A percentile compares a stretch with the other conserved stretches of the same genome.
Evolutionary conservation across 1,140 invertebrate species (phyloP).

Genomic region (Musca domestica): DNA sequence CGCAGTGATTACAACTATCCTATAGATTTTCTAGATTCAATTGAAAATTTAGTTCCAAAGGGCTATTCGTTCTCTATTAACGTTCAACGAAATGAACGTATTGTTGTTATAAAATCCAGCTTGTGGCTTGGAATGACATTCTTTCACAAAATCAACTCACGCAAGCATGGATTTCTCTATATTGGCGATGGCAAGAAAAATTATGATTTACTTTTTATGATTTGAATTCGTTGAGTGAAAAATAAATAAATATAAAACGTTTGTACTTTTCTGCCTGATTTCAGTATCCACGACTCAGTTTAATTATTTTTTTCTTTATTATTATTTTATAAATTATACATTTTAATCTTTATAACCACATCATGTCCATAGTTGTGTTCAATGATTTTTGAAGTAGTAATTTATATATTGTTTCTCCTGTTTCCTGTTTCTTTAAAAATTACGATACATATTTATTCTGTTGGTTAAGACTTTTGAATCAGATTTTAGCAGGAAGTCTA

Average conservation of each 20-base stretch:
- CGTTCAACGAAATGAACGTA: conserved; percentile 58
- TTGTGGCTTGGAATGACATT: conserved; percentile 75
- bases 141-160: conserved; percentile 67
- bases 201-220: conserved; percentile 71
- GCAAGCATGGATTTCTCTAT: conserved; percentile 69
- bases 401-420: too few relatives aligned
- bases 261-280: neutral
- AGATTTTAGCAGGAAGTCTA: too few relatives aligned
- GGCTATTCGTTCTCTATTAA: conserved; percentile 52
- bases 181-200: conserved; percentile 71
- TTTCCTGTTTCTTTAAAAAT: too few relatives aligned
- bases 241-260: conserved; percentile 9
- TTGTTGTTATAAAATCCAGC: conserved; percentile 64
- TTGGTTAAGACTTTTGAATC: too few relatives aligned
- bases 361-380: too few relatives aligned
- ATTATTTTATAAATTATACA: too few relatives aligned
- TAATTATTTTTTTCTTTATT: too few relatives aligned
- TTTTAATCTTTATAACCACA: too few relatives aligned
- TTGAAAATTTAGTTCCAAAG: conserved; percentile 56
- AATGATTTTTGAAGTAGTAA: too few relatives aligned
- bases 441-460: too few relatives aligned
- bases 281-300: too few relatives aligned
- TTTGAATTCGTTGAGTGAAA: too few relatives aligned
- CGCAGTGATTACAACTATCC: conserved; percentile 74
- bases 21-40: conserved; percentile 73